phyloP scores from a whole-genome alignment of 2,888 invertebrate genomes.

The Yponomeuta plumbellus region DNA sequence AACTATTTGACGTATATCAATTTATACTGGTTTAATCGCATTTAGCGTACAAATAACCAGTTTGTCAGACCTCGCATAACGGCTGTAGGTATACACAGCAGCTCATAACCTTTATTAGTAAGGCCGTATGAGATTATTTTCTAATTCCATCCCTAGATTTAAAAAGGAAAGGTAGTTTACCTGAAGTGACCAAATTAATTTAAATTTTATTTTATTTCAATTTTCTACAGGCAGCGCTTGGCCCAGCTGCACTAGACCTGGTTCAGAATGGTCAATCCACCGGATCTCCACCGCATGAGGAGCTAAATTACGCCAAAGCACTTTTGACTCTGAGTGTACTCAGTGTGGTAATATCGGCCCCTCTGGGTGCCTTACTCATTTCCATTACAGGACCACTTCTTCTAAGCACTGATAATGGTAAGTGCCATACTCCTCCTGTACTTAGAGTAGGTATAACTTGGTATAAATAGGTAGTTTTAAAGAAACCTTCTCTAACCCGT shows the following conservation, averaged over 20 bases:
- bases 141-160: no score
- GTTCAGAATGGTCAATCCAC: conserved; percentile 56
- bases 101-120: no score
- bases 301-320: conserved; percentile 73
- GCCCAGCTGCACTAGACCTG: conserved; percentile 80
- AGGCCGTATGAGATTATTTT: no score
- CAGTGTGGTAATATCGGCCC: conserved; percentile 85
- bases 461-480: no score
- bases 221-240: conserved; percentile 79
- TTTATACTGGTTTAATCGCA: no score
- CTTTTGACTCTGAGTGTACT: conserved; percentile 83
- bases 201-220: not conserved
- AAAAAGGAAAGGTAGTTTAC: not conserved
- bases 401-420: conserved; percentile 33
- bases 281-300: conserved; percentile 47
- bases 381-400: conserved; percentile 80
- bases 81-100: no score
- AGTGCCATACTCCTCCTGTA: not conserved
- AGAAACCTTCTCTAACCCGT: not conserved
- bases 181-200: not conserved
- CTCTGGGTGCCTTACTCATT: conserved; percentile 82
- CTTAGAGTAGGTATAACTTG: no score
- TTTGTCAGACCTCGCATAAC: no score
- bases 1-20: no score
- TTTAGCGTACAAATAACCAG: no score